Evolutionary conservation across 2,888 invertebrate species (phyloP), one percentile per base, ranked within the genome.

Genomic region (Xestobium rufovillosum): DNA sequence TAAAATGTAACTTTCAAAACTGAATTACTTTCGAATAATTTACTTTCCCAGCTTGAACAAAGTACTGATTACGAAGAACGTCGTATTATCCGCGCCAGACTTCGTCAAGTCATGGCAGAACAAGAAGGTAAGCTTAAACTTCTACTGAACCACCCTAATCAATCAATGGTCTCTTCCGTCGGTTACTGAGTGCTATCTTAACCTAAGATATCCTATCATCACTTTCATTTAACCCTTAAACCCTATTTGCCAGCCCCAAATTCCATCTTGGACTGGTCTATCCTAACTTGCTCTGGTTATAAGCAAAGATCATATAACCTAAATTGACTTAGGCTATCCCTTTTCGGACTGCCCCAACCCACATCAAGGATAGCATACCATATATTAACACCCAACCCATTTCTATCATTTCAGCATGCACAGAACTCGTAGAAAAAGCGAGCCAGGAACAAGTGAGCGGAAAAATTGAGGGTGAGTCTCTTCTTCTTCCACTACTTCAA

Each of bases 1-100:
- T 14, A 28, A 28, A n/a, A 9, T 10, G 10, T 31, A 16, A 12
- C 11, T 10, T 10, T 14, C 12, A 14, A 29, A 29, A 29, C 25
- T 8, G 2, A 3, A 31, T 4, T 2, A 3, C 17, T 13, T 34
- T 1, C 27, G 8, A 15, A 14, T 16, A 32, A 17, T 11, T 14
- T 16, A 25, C 33, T 14, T 45, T 71, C 69, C 31, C 65, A 89
- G 89, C 75, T 90, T 71, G 85, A 86, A 66, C 78, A 80, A 68
- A 80, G 85, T 65, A 80, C 78, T 51, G 85, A 85, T 65, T 88
- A 87, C 83, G 89, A 89, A 66, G 85, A 85, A 66, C 77, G 88
- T 57, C 80, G 86, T 57, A 76, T 77, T 53, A 78, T 90, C 61
- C 75, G 89, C 64, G 79, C 80, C 56, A 77, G 87, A 67, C 73